phyloP scores from a whole-genome alignment of 2,797 vertebrate genomes.

The Macroramphosus scolopax region DNA sequence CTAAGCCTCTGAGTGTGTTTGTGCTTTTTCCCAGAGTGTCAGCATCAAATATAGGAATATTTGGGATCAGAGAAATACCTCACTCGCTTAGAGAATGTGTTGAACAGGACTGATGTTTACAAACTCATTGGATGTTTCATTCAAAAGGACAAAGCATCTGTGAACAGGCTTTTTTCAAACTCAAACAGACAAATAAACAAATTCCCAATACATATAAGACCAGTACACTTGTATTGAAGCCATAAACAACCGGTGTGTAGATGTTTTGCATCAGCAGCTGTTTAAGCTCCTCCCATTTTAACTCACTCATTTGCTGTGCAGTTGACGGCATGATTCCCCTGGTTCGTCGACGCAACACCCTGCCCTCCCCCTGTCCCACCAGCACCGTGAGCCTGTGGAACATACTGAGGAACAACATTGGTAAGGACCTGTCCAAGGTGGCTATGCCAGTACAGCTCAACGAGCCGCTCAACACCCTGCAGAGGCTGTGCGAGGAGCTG shows the following conservation, averaged over 20 bases:
- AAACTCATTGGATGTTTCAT: slow-evolving; percentile 20
- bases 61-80: slow-evolving; percentile 10
- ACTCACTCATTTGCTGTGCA: slow-evolving; percentile 5
- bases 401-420: slow-evolving; percentile 95
- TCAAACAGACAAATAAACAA: no score
- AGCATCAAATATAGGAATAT: slow-evolving; percentile 10
- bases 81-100: slow-evolving; percentile 6
- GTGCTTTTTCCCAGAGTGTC: no score
- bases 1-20: no score
- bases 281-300: no score
- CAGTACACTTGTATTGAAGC: no score
- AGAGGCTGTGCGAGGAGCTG: slow-evolving; percentile 93
- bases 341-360: slow-evolving; percentile 61
- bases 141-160: slow-evolving; percentile 27
- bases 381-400: slow-evolving; percentile 94
- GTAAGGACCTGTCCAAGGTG: slow-evolving; percentile 97
- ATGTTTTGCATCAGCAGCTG: no score
- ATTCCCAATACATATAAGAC: no score
- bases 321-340: slow-evolving; percentile 48
- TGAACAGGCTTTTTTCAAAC: no score
- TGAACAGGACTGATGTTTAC: slow-evolving; percentile 21
- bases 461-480: slow-evolving; percentile 92
- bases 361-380: slow-evolving; percentile 84
- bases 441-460: slow-evolving; percentile 96
- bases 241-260: no score